These are phyloP conservation scores for Dendrocincla fuliginosa DNA, from an alignment of 2,797 vertebrate genomes.

Conservation along the genomic window DNA sequence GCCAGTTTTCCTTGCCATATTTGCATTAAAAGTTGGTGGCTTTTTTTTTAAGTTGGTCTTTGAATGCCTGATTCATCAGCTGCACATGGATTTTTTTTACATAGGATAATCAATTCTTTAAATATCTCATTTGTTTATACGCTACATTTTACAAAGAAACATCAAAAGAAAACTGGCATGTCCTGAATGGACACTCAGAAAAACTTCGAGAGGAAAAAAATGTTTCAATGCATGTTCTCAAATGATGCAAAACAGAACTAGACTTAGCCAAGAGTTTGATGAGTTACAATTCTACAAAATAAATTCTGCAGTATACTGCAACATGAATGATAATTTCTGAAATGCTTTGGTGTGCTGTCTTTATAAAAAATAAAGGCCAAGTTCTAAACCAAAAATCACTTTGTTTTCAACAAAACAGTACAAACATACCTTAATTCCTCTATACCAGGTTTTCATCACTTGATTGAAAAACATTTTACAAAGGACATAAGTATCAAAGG, in stretches of 20 bases:
- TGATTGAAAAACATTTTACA: not conserved
- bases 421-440: not conserved
- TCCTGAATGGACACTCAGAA: not conserved
- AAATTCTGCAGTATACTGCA: not conserved
- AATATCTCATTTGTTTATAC: not conserved
- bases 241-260: not conserved
- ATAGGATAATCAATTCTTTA: not conserved
- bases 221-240: not conserved
- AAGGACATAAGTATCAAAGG: not conserved
- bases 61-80: not conserved
- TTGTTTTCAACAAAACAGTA: not conserved
- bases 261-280: not conserved
- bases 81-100: not conserved
- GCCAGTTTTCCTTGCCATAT: not conserved
- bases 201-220: accelerated
- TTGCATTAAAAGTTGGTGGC: not conserved
- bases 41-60: not conserved
- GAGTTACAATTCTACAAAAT: not conserved
- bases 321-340: not conserved
- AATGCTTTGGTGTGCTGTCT: not conserved
- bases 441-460: not conserved
- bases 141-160: not conserved
- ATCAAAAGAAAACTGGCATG: not conserved
- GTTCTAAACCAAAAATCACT: not conserved
- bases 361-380: not conserved